These are phyloP conservation scores for Syncerus caffer DNA, from an alignment of 2,797 vertebrate species.

Conservation along the genomic window DNA sequence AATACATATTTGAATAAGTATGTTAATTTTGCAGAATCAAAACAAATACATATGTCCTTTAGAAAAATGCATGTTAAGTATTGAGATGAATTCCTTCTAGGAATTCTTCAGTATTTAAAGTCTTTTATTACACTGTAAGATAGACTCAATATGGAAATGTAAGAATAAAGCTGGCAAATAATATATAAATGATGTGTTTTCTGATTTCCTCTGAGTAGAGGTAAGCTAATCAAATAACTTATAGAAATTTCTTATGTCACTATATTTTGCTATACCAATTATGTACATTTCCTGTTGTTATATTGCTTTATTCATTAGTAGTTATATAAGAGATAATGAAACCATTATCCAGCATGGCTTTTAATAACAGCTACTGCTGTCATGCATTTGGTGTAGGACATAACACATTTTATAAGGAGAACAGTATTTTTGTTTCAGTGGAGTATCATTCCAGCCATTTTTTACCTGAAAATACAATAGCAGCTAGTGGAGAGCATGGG, in stretches of 20 bases:
- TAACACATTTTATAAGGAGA: background rate
- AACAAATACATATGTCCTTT: background rate
- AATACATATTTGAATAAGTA: background rate
- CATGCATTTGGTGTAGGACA: background rate
- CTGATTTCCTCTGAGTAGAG: background rate
- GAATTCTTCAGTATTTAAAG: background rate
- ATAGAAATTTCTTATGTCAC: background rate
- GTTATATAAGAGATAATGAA: background rate
- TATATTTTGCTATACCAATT: constrained; percentile 9
- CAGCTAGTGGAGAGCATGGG: background rate
- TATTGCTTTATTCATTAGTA: background rate
- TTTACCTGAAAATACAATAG: background rate
- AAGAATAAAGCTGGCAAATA: background rate
- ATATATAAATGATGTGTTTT: background rate
- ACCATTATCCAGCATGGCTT: background rate
- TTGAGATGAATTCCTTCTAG: background rate
- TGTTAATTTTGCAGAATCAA: constrained; percentile 5
- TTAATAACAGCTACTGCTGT: background rate
- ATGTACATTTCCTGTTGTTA: background rate
- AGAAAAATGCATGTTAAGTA: background rate
- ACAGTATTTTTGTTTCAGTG: background rate
- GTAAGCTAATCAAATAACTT: background rate
- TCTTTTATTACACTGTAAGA: background rate
- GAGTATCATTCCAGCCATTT: background rate
- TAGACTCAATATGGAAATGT: background rate